Evolutionary conservation across 2,888 invertebrate species (phyloP).

Genomic region (Caenorhabditis virilis): DNA sequence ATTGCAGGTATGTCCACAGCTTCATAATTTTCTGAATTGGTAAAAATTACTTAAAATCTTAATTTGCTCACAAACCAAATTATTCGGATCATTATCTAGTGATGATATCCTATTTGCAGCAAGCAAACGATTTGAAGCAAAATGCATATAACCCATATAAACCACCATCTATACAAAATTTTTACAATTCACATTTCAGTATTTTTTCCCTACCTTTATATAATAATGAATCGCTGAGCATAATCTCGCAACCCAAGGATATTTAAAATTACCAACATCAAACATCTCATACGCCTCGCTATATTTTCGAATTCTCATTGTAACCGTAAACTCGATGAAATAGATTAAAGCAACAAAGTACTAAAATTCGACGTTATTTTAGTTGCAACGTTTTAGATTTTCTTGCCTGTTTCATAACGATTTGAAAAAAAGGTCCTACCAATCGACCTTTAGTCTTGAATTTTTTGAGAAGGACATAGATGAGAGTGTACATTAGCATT

Average conservation of each 20-base stretch:
- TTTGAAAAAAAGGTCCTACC: constrained; percentile 21
- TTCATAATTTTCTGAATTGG: constrained; percentile 12
- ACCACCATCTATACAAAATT: constrained; percentile 15
- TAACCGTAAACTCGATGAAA: constrained; percentile 28
- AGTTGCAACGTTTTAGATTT: not conserved
- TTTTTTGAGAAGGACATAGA: constrained; percentile 14
- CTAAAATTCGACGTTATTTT: constrained; percentile 6
- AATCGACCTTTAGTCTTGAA: constrained; percentile 13
- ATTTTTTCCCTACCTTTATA: constrained; percentile 15
- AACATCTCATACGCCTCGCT: constrained; percentile 24
- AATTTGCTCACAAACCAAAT: constrained; percentile 20
- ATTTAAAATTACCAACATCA: constrained; percentile 8
- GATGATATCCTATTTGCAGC: constrained; percentile 25
- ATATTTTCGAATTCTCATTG: constrained; percentile 32
- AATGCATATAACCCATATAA: constrained; percentile 20
- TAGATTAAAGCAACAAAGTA: constrained; percentile 23
- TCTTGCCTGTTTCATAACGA: constrained; percentile 19
- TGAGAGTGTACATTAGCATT: constrained; percentile 17
- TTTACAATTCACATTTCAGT: not conserved
- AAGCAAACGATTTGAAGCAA: constrained; percentile 20
- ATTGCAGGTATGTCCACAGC: constrained; percentile 20
- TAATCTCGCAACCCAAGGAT: constrained; percentile 10
- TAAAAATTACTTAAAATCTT: too few species aligned
- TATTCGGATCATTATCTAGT: constrained; percentile 29
- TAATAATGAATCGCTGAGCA: constrained; percentile 32